Evolutionary conservation across 1,140 invertebrate genomes (phyloP).

Genomic region (Sipha flava): DNA sequence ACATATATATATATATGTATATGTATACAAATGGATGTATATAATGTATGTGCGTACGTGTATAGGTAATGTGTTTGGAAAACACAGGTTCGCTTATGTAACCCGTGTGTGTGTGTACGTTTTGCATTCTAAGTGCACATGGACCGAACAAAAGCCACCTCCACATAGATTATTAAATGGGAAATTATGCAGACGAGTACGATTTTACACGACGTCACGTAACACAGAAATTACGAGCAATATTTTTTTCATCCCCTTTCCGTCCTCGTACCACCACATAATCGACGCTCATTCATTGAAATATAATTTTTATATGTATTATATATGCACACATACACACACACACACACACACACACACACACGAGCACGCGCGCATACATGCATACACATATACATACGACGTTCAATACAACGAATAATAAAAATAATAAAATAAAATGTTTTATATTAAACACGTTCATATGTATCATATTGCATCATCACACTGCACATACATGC

Average conservation of each 20-base stretch:
- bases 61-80: not conserved
- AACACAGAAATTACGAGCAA: not conserved
- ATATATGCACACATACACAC: too few relatives aligned
- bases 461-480: too few relatives aligned
- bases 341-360: too few relatives aligned
- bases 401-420: too few relatives aligned
- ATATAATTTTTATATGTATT: too few relatives aligned
- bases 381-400: too few relatives aligned
- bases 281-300: not conserved
- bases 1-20: too few relatives aligned
- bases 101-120: not conserved
- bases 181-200: not conserved
- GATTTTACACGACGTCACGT: not conserved
- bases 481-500: too few relatives aligned
- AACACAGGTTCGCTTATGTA: not conserved
- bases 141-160: not conserved
- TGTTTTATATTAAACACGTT: too few relatives aligned
- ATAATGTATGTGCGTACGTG: not conserved
- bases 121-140: conserved; percentile 1
- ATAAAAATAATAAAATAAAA: too few relatives aligned
- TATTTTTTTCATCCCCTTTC: not conserved
- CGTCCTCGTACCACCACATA: not conserved
- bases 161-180: not conserved
- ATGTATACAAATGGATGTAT: too few relatives aligned
- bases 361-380: too few relatives aligned